phyloP scores from a whole-genome alignment of 2,113 vertebrate genomes.

The Rutilus rutilus region DNA sequence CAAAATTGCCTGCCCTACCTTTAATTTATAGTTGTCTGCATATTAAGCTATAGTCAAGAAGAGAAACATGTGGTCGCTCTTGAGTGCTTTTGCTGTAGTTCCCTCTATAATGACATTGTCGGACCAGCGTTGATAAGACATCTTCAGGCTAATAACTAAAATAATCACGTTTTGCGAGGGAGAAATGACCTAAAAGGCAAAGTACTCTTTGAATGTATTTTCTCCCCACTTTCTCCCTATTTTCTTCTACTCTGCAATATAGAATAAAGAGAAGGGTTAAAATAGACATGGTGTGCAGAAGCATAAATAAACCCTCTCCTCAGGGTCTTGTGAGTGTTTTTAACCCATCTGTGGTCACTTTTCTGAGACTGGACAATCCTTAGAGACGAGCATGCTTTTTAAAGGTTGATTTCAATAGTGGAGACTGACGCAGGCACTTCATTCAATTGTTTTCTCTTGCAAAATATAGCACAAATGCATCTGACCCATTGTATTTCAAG shows the following conservation, averaged over 20 bases:
- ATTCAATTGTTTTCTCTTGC: constrained; percentile 24
- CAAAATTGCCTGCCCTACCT: no score
- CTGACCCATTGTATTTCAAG: constrained; percentile 32
- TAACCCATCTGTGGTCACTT: neutral
- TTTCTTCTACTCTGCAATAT: neutral
- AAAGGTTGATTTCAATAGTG: neutral
- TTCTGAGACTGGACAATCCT: neutral
- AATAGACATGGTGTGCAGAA: neutral
- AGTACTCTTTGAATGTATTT: neutral
- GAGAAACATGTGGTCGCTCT: neutral
- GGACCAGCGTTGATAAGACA: neutral
- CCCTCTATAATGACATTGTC: constrained; percentile 4
- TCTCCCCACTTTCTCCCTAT: neutral
- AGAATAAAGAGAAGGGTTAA: constrained; percentile 7
- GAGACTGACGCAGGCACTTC: neutral
- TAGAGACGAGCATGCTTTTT: neutral
- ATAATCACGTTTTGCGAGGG: constrained; percentile 43
- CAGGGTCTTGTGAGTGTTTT: constrained; percentile 2
- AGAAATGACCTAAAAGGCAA: constrained; percentile 28
- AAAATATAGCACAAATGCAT: constrained; percentile 38
- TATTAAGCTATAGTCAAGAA: neutral
- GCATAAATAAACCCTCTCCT: neutral
- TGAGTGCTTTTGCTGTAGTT: neutral
- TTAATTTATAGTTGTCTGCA: neutral
- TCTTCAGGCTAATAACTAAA: constrained; percentile 29